phyloP scores from a whole-genome alignment of 2,113 vertebrate genomes.

The Mastomys coucha region DNA sequence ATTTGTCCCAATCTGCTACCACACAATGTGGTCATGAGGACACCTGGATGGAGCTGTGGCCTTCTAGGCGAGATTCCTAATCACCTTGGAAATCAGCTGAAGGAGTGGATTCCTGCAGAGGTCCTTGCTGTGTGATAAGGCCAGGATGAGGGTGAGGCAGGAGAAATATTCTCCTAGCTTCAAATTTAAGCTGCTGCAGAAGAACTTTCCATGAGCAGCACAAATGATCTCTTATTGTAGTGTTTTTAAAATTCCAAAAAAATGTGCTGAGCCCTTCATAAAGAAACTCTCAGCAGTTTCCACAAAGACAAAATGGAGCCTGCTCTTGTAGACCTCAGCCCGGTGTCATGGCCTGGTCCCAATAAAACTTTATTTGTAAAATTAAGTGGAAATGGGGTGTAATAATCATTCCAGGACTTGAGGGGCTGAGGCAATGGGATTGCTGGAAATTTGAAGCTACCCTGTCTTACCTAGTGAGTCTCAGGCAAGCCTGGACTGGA shows the following conservation, averaged over 20 bases:
- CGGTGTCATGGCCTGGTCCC: neutral
- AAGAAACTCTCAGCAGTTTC: neutral
- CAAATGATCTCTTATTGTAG: neutral
- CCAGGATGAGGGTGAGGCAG: neutral
- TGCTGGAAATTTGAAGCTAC: neutral
- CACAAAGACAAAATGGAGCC: neutral
- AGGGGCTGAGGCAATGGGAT: neutral
- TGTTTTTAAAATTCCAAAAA: neutral
- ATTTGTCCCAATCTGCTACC: too few relatives aligned
- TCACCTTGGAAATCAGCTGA: neutral
- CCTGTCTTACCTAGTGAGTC: too few relatives aligned
- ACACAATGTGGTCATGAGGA: neutral
- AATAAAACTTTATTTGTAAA: constrained; percentile 51
- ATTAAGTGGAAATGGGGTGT: neutral
- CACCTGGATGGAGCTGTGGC: neutral
- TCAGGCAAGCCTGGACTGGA: neutral
- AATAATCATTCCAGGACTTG: neutral
- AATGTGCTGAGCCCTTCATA: neutral
- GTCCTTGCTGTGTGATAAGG: neutral
- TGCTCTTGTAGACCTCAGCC: neutral
- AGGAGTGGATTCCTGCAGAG: too few relatives aligned
- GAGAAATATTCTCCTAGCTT: neutral
- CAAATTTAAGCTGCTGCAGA: neutral
- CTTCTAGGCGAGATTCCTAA: neutral
- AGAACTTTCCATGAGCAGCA: neutral